Evolutionary conservation across 2,113 vertebrate species (phyloP), one percentile per base, ranked within the genome.

Genomic region (Mustela nigripes): DNA sequence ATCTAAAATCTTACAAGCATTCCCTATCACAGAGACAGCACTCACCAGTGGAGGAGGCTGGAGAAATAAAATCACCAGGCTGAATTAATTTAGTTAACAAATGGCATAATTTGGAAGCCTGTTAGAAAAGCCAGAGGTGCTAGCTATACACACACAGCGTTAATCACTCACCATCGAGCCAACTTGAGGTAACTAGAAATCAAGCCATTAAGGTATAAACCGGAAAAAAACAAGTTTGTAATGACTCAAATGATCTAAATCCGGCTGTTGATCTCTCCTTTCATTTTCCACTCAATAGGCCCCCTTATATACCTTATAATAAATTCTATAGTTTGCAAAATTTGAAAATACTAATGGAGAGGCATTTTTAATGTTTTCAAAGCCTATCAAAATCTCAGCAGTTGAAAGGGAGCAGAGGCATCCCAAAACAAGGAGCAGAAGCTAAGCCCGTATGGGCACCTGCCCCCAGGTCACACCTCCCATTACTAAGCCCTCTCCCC

Each of bases 21-120:
- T 85, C 33, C 36, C 78, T 42, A 2, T 60, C 74, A 28, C 62
- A 63, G 91, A 83, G 78, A 78, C 10, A 18, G 33, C 36, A 31
- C 7, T 71, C 39, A 22, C 45, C n/a, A 22, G 45, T n/a, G 39
- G 85, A 91, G 58, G 56, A 86, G 2, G 21, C 89, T 63, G 8
- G 5, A 48, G 86, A 95, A 33, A 83, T 86, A 92, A 76, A 92
- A 62, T 86, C 69, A 45, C 67, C 39, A 28, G 18, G 76, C 42
- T 71, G 85, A 86, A 91, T 50, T 91, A 69, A 94, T 81, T 91
- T 95, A 74, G 96, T 95, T 94, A 96, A 92, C 91, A 96, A 86
- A 69, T 26, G 24, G 76, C 89, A 67, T 80, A 42, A 95, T 91
- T 65, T 42, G 39, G 93, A 74, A 97, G 91, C 50, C 36, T 81